Percentiles rank a stretch among this genome's conserved stretches.
Evolutionary conservation across 2,797 vertebrate genomes (phyloP).

Genomic region (Macrochelys suwanniensis): DNA sequence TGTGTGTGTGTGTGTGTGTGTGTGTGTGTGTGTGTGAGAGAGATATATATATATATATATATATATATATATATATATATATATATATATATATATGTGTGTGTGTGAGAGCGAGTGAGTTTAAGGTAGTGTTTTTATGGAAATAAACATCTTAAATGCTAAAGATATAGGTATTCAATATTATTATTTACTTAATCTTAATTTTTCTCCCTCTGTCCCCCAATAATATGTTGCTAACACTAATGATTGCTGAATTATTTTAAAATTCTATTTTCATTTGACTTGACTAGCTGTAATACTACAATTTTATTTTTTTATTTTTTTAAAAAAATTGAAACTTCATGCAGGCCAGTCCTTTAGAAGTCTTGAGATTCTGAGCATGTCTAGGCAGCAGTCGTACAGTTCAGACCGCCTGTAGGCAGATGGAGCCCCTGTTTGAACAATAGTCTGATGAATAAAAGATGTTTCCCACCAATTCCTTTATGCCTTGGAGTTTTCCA

Average conservation of each 20-base stretch:
- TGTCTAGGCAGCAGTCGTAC: background rate
- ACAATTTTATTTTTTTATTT: background rate
- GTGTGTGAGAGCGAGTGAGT: too few species aligned
- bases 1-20: too few species aligned
- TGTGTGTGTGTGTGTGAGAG: too few species aligned
- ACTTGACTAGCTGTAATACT: background rate
- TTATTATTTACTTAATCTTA: background rate
- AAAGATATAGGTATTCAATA: background rate
- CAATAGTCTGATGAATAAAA: background rate
- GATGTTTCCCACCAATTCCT: background rate
- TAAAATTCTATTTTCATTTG: background rate
- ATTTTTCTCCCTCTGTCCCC: background rate
- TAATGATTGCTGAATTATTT: background rate
- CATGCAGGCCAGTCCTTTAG: background rate
- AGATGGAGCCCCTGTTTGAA: background rate
- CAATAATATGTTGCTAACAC: background rate
- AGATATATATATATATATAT: too few species aligned
- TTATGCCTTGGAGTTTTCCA: background rate
- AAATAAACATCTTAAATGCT: background rate
- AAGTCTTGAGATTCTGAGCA: background rate
- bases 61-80: too few species aligned
- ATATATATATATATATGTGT: too few species aligned
- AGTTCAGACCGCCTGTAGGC: rapidly evolving
- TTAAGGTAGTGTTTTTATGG: background rate
- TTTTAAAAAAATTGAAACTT: background rate